Evolutionary conservation across 2,888 invertebrate genomes (phyloP).

Genomic region (Nesidiocoris tenuis): DNA sequence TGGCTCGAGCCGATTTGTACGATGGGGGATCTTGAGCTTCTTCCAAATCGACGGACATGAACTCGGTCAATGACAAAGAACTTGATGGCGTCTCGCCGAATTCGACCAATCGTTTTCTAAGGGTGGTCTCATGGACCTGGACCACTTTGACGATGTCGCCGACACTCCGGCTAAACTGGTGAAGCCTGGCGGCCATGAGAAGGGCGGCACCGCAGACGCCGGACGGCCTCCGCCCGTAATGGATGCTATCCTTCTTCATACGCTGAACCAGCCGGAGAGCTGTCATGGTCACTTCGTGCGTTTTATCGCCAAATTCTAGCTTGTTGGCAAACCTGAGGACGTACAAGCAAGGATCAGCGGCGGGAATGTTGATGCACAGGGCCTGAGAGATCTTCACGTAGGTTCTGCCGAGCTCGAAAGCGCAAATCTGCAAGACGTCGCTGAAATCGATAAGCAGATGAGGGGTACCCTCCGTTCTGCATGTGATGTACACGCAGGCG

Average conservation of each 20-base stretch:
- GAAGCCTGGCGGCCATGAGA: conserved; percentile 88
- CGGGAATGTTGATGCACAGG: conserved; percentile 85
- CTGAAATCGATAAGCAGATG: conserved; percentile 96
- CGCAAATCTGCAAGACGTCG: conserved; percentile 87
- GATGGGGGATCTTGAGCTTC: conserved; percentile 96
- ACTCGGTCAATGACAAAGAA: conserved; percentile 91
- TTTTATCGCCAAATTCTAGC: conserved; percentile 86
- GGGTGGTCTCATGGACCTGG: conserved; percentile 90
- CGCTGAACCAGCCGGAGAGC: conserved; percentile 90
- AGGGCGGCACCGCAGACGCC: conserved; percentile 97
- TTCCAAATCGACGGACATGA: conserved; percentile 93
- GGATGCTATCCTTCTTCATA: conserved; percentile 98
- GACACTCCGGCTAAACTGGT: conserved; percentile 84
- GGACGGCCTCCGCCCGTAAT: conserved; percentile 92
- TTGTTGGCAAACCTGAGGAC: conserved; percentile 92
- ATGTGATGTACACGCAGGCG: conserved; percentile 96
- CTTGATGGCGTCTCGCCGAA: conserved; percentile 97
- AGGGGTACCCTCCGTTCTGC: conserved; percentile 89
- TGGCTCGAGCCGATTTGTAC: conserved; percentile 85
- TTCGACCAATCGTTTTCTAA: conserved; percentile 86
- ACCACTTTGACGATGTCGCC: conserved; percentile 90
- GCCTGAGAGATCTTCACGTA: conserved; percentile 86
- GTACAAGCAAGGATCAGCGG: conserved; percentile 91
- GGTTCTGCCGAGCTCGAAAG: conserved; percentile 90
- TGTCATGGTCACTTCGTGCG: conserved; percentile 92